Conservation (phyloP, 1,140 invertebrate species). For the Calliphora vicina region DNA sequence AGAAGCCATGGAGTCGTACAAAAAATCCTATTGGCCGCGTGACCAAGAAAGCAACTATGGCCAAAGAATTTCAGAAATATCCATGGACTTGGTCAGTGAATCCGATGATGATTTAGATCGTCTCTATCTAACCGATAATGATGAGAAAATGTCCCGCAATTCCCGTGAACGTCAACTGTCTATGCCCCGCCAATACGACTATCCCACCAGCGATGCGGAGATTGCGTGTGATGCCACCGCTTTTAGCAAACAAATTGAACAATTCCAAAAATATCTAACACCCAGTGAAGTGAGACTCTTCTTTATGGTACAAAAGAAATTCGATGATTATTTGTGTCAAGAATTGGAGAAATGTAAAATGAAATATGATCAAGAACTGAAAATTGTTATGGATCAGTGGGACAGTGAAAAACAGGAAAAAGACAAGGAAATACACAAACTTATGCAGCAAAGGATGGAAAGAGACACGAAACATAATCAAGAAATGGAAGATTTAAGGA, state of each 20-base stretch:
- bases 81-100: slow-evolving; percentile 60
- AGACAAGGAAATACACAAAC: slow-evolving; percentile 52
- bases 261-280: slow-evolving; percentile 59
- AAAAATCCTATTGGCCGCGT: slow-evolving; percentile 55
- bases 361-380: slow-evolving; percentile 64
- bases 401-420: slow-evolving; percentile 47
- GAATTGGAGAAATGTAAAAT: slow-evolving; percentile 64
- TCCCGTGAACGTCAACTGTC: slow-evolving; percentile 60
- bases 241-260: slow-evolving; percentile 62
- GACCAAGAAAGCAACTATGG: slow-evolving; percentile 60
- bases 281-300: slow-evolving; percentile 64
- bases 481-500: slow-evolving; percentile 79
- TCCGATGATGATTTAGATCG: slow-evolving; percentile 58
- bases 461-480: slow-evolving; percentile 72
- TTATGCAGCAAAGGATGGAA: slow-evolving; percentile 66
- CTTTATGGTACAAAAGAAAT: slow-evolving; percentile 63
- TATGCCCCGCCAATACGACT: slow-evolving; percentile 38
- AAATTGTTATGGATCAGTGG: slow-evolving; percentile 63
- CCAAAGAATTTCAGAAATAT: slow-evolving; percentile 57
- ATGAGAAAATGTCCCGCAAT: slow-evolving; percentile 49
- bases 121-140: slow-evolving; percentile 51
- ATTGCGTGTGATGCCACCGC: slow-evolving; percentile 55
- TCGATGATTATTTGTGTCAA: slow-evolving; percentile 65
- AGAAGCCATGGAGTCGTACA: slow-evolving; percentile 64
- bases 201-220: slow-evolving; percentile 44